phyloP scores from a whole-genome alignment of 2,888 invertebrate genomes.

The Ellobium chinense region DNA sequence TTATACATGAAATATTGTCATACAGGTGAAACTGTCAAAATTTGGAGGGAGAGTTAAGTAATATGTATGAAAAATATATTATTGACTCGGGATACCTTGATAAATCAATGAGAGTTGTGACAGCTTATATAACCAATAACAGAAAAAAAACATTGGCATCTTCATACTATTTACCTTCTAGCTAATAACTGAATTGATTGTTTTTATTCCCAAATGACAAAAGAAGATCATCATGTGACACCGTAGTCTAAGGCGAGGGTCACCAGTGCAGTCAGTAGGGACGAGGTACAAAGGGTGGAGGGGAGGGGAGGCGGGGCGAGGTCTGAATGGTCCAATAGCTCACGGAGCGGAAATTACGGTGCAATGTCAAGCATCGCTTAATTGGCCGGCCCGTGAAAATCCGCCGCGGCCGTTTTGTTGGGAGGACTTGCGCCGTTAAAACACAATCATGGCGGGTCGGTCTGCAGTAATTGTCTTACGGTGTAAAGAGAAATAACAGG shows the following conservation, averaged over 20 bases:
- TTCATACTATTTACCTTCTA: too few species aligned
- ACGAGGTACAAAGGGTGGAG: too few species aligned
- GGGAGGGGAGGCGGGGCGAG: background rate
- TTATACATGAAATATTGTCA: too few species aligned
- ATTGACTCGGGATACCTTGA: too few species aligned
- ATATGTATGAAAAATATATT: too few species aligned
- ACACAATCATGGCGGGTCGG: slow-evolving; percentile 14
- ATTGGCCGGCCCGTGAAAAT: slow-evolving; percentile 41
- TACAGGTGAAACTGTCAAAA: too few species aligned
- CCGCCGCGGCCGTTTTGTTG: slow-evolving; percentile 17
- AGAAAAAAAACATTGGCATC: too few species aligned
- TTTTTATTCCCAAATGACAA: background rate
- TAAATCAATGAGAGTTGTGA: too few species aligned
- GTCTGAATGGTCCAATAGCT: background rate
- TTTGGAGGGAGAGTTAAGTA: too few species aligned
- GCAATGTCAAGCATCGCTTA: slow-evolving; percentile 39
- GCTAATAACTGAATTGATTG: too few species aligned
- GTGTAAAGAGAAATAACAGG: slow-evolving; percentile 34
- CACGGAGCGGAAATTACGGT: slow-evolving; percentile 40
- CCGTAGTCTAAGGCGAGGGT: background rate
- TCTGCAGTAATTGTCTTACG: slow-evolving; percentile 34
- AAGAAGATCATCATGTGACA: background rate
- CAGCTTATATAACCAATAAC: too few species aligned
- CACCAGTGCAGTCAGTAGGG: background rate
- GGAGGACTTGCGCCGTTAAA: slow-evolving; percentile 25